Conservation (phyloP, 2,113 vertebrate species). For the Gymnarchus niloticus region DNA sequence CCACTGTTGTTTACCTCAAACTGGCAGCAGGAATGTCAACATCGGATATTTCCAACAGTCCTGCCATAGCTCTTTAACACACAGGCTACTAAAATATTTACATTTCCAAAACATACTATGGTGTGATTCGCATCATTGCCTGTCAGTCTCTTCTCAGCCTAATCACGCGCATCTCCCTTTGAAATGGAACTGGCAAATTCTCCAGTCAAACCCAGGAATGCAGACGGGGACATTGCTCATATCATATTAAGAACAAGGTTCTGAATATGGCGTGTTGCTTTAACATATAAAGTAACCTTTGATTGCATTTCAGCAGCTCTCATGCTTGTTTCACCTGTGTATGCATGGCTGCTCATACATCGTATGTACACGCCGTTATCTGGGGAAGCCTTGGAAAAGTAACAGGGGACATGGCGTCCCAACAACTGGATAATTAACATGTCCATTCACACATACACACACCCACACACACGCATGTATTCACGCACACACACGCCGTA, state of each 20-base stretch:
- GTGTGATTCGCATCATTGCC: neutral
- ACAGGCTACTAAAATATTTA: slow-evolving; percentile 7
- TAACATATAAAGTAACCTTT: neutral
- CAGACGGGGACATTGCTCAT: neutral
- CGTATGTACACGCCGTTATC: neutral
- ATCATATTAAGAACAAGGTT: neutral
- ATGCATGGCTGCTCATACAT: neutral
- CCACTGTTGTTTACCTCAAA: slow-evolving; percentile 16
- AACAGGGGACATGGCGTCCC: neutral
- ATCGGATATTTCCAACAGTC: neutral
- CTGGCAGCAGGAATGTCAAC: slow-evolving; percentile 19
- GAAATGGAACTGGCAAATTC: neutral
- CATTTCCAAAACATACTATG: slow-evolving; percentile 4
- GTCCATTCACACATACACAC: neutral
- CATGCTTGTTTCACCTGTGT: neutral
- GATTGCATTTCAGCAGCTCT: neutral
- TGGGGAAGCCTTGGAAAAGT: neutral
- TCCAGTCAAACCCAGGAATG: too few relatives aligned
- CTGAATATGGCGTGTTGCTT: neutral
- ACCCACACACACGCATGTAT: neutral
- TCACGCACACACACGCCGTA: neutral
- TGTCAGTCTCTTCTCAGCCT: neutral
- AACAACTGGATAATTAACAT: neutral
- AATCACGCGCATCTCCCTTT: neutral
- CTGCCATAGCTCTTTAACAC: neutral